These are phyloP conservation scores for Anguilla megastoma DNA, from an alignment of 2,797 vertebrate species.

Conservation along the genomic window DNA sequence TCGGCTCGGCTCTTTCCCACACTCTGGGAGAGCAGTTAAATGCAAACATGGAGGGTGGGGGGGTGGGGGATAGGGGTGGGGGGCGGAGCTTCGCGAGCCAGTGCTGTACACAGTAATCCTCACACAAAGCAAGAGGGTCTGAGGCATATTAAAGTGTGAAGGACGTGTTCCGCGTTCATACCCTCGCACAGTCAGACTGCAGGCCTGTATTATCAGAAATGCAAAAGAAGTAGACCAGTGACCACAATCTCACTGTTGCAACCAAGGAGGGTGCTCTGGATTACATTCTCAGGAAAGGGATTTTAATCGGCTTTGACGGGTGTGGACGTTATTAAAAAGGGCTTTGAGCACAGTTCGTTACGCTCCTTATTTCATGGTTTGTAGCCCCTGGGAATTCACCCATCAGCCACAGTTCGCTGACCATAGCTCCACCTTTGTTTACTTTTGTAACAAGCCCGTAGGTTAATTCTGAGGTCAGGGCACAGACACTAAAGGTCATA, in stretches of 20 bases:
- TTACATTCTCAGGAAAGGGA: slow-evolving; percentile 20
- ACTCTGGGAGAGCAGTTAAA: slow-evolving; percentile 37
- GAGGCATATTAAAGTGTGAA: background rate
- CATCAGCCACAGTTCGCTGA: slow-evolving; percentile 16
- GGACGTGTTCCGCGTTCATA: background rate
- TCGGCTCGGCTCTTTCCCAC: slow-evolving; percentile 51
- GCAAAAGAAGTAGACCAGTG: background rate
- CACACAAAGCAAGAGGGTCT: slow-evolving; percentile 14
- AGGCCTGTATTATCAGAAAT: slow-evolving; percentile 18
- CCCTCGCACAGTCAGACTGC: background rate
- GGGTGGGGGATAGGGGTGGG: background rate
- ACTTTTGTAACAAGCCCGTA: slow-evolving; percentile 28
- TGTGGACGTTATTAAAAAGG: slow-evolving; percentile 20
- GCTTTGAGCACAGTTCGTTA: slow-evolving; percentile 17
- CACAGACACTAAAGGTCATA: slow-evolving; percentile 28
- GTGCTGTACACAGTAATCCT: slow-evolving; percentile 9
- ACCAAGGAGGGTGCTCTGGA: background rate
- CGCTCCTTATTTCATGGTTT: background rate
- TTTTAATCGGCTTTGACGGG: slow-evolving; percentile 15
- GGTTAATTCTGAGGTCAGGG: slow-evolving; percentile 31
- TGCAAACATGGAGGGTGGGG: background rate
- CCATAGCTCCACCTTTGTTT: slow-evolving; percentile 29
- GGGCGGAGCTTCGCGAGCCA: background rate
- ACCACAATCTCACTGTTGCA: background rate
- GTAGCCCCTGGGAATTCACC: background rate